Percentiles rank a stretch among this genome's conserved stretches.
Evolutionary conservation across 1,140 invertebrate species (phyloP).

Genomic region (Trigoniulus corallinus): DNA sequence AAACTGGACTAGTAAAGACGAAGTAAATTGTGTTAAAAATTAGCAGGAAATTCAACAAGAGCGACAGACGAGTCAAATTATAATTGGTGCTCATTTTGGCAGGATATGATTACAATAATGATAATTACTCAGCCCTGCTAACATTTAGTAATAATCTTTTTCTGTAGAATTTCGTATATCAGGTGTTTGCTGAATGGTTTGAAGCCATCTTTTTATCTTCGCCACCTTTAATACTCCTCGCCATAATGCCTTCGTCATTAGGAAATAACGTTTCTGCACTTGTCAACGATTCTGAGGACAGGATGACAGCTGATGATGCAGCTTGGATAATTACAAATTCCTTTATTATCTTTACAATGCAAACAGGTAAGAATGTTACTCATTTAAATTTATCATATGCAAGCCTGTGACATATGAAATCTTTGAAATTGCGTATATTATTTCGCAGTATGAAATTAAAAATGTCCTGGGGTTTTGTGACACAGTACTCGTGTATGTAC

Average conservation of each 20-base stretch:
- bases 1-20: no score
- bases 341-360: slow-evolving; percentile 95
- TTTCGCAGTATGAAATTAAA: background rate
- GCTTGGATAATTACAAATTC: slow-evolving; percentile 84
- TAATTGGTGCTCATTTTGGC: no score
- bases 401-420: background rate
- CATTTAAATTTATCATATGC: background rate
- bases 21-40: no score
- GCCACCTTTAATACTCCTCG: no score
- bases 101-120: no score
- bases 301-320: slow-evolving; percentile 47
- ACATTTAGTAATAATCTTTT: no score
- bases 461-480: slow-evolving; percentile 1
- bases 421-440: slow-evolving; percentile 4
- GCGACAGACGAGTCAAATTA: no score
- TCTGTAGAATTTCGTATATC: no score
- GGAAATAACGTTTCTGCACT: background rate
- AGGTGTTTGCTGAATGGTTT: no score
- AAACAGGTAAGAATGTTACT: slow-evolving; percentile 49
- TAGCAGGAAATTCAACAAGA: no score
- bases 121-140: no score
- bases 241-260: background rate
- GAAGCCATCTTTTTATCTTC: no score
- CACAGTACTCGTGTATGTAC: background rate
- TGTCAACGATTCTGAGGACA: background rate